A percentile compares a stretch with the other conserved stretches of the same genome.
Evolutionary conservation across 30 jellyfish, hydroid and myxozoan species (phyloP).

Genomic region (Turritopsis rubra): DNA sequence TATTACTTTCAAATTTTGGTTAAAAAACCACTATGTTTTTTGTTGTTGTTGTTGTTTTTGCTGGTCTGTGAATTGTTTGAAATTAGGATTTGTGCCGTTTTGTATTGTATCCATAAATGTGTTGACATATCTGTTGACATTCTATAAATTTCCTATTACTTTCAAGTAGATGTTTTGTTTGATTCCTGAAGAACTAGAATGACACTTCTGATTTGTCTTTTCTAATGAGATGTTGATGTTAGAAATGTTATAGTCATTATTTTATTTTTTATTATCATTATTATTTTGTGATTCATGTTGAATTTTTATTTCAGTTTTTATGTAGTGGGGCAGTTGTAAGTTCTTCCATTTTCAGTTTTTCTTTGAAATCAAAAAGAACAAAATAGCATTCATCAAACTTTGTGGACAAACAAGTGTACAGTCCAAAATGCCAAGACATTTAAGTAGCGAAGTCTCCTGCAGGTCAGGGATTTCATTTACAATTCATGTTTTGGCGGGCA

Average conservation of each 20-base stretch:
- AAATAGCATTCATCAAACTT: neutral
- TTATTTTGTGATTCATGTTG: neutral
- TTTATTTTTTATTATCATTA: neutral
- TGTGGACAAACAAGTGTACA: neutral
- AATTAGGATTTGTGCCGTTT: too few species aligned
- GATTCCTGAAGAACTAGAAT: neutral
- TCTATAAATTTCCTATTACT: too few species aligned
- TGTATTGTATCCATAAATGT: too few species aligned
- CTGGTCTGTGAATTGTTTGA: too few species aligned
- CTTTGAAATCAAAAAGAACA: neutral
- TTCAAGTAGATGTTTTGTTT: neutral
- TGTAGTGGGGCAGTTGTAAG: neutral
- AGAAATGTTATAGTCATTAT: too few species aligned
- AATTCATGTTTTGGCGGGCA: neutral
- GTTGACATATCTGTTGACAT: too few species aligned
- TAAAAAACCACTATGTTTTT: too few species aligned
- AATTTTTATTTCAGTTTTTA: neutral
- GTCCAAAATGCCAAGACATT: neutral
- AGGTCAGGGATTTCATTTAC: neutral
- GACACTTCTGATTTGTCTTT: neutral
- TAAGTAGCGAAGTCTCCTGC: neutral
- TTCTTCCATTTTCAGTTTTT: neutral
- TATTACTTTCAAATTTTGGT: too few species aligned
- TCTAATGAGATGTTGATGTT: too few species aligned
- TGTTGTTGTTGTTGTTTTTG: too few species aligned